Percentiles rank a stretch among this genome's conserved stretches.
Evolutionary conservation across 2,113 vertebrate genomes (phyloP).

Genomic region (Triplophysa tibetana): DNA sequence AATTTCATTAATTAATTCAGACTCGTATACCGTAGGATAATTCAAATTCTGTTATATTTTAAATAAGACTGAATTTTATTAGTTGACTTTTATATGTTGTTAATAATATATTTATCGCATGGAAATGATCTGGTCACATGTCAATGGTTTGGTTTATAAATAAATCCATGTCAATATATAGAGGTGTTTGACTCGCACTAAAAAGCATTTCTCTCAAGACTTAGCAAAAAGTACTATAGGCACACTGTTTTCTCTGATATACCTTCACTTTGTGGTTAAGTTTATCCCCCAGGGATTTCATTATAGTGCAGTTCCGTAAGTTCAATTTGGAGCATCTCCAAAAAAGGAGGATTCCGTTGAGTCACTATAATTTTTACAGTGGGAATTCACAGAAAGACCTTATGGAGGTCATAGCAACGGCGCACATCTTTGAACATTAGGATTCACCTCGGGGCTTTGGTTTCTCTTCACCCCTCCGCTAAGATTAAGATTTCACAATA

Average conservation of each 20-base stretch:
- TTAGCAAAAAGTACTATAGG: neutral
- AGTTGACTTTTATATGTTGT: too few species aligned
- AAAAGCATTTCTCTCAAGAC: neutral
- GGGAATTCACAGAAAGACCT: slow-evolving; percentile 15
- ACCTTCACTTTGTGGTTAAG: neutral
- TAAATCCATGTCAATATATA: neutral
- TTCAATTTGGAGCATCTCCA: neutral
- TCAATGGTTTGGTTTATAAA: neutral
- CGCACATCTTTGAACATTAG: neutral
- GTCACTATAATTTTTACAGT: neutral
- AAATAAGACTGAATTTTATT: too few species aligned
- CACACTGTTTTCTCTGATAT: neutral
- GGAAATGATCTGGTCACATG: neutral
- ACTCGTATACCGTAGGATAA: too few species aligned
- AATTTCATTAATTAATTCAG: too few species aligned
- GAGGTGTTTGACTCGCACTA: neutral
- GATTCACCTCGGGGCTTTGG: neutral
- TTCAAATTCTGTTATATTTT: too few species aligned
- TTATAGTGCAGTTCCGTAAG: neutral
- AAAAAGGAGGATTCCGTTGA: neutral
- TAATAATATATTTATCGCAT: neutral
- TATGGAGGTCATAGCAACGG: slow-evolving; percentile 20
- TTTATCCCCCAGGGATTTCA: neutral
- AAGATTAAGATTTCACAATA: neutral
- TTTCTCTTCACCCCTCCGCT: too few species aligned